These are phyloP conservation scores for Nephrotoma flavescens DNA, from an alignment of 2,888 invertebrate genomes.

Conservation along the genomic window DNA sequence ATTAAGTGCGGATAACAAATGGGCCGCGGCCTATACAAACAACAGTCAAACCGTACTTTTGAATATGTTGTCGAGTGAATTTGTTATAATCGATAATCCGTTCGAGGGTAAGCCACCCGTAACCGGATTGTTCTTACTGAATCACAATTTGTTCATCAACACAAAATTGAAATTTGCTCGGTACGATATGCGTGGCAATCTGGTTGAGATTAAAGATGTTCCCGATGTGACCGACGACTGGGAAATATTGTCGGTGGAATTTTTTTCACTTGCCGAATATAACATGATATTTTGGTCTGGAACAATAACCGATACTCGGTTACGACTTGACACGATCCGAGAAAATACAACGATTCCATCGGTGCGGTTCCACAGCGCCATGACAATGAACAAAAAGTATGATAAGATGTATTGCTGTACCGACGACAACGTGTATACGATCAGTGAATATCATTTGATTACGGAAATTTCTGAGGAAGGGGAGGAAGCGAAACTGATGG, in stretches of 20 bases:
- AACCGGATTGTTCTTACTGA: conserved; percentile 47
- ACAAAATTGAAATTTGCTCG: conserved; percentile 61
- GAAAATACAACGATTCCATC: conserved; percentile 17
- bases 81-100: conserved; percentile 72
- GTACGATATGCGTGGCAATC: conserved; percentile 64
- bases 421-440: conserved; percentile 42
- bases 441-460: conserved; percentile 1
- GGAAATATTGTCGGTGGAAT: conserved; percentile 65
- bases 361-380: conserved; percentile 33
- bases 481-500: conserved; percentile 16
- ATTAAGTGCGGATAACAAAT: conserved; percentile 88
- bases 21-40: conserved; percentile 90
- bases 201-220: conserved; percentile 41
- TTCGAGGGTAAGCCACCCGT: conserved; percentile 46
- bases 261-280: conserved; percentile 50
- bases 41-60: conserved; percentile 88
- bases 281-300: conserved; percentile 70
- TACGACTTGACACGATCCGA: conserved; percentile 49
- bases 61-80: conserved; percentile 89
- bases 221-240: conserved; percentile 45
- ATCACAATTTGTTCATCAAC: conserved; percentile 58
- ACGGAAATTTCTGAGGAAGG: conserved; percentile 15
- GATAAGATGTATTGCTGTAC: conserved; percentile 54
- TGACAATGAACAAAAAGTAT: conserved; percentile 53
- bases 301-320: conserved; percentile 56